These are phyloP conservation scores for Eugnorisma glareosa DNA, from an alignment of 2,888 invertebrate species.

Conservation along the genomic window DNA sequence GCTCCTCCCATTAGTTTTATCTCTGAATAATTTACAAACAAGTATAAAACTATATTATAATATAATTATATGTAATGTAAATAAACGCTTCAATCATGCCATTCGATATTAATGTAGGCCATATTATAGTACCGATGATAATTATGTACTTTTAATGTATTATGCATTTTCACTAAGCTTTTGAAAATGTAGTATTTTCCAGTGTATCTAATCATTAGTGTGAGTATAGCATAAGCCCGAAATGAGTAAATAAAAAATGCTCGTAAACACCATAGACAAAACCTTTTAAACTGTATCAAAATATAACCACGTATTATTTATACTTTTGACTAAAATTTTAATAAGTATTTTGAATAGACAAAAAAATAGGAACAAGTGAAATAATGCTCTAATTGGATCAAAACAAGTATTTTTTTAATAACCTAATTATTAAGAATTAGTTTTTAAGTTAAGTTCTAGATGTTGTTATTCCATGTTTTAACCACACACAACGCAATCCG, in stretches of 20 bases:
- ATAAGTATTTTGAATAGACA: neutral
- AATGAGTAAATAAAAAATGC: slow-evolving; percentile 23
- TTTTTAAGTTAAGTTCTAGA: slow-evolving; percentile 19
- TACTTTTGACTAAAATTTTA: neutral
- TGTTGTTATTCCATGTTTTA: neutral
- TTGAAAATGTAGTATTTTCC: slow-evolving; percentile 30
- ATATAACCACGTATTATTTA: neutral
- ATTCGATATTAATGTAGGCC: slow-evolving; percentile 51
- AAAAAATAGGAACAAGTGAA: neutral
- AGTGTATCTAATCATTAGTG: slow-evolving; percentile 26
- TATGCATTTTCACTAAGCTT: slow-evolving; percentile 23
- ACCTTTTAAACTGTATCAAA: slow-evolving; percentile 14
- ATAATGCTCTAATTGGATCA: slow-evolving; percentile 10
- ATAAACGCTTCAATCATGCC: slow-evolving; percentile 52
- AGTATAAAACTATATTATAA: slow-evolving; percentile 5
- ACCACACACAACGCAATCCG: neutral
- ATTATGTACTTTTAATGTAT: slow-evolving; percentile 38
- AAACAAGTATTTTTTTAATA: slow-evolving; percentile 8
- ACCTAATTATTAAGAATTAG: neutral
- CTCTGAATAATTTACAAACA: slow-evolving; percentile 28
- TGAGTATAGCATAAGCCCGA: neutral
- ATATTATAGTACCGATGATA: slow-evolving; percentile 46
- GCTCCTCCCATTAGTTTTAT: slow-evolving; percentile 11
- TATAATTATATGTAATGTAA: slow-evolving; percentile 34
- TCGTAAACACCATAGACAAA: neutral